Conservation (phyloP, 2,888 invertebrate genomes). For the Yponomeuta malinellus region DNA sequence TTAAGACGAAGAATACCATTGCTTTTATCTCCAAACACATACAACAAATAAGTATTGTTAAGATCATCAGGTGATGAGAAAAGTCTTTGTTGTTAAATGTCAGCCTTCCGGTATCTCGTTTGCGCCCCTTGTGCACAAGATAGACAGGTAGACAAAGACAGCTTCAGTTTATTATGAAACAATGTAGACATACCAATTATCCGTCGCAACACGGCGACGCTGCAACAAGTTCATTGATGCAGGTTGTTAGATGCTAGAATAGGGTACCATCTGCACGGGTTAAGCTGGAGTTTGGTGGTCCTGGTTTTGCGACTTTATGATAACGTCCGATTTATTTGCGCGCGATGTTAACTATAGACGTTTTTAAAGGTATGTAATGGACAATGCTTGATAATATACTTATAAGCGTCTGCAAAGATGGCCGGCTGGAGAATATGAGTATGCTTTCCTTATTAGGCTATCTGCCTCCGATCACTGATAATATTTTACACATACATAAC, state of each 20-base stretch:
- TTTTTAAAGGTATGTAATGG: no score
- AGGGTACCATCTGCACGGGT: conserved; percentile 6
- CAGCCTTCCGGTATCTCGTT: no score
- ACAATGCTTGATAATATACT: no score
- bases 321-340: no score
- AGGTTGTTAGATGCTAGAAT: conserved; percentile 42
- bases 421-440: neutral
- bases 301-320: neutral
- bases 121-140: neutral
- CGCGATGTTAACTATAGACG: neutral
- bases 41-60: no score
- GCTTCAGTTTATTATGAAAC: conserved; percentile 6
- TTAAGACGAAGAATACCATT: no score
- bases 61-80: no score
- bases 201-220: conserved; percentile 37
- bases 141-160: neutral
- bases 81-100: no score
- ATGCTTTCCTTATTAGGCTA: no score
- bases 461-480: no score
- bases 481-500: no score
- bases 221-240: conserved; percentile 42
- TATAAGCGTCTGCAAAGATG: neutral
- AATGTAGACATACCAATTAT: conserved; percentile 11
- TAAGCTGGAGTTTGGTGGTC: conserved; percentile 3
- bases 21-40: no score